Conservation (phyloP, 2,797 vertebrate species). For the Nothura maculosa region DNA sequence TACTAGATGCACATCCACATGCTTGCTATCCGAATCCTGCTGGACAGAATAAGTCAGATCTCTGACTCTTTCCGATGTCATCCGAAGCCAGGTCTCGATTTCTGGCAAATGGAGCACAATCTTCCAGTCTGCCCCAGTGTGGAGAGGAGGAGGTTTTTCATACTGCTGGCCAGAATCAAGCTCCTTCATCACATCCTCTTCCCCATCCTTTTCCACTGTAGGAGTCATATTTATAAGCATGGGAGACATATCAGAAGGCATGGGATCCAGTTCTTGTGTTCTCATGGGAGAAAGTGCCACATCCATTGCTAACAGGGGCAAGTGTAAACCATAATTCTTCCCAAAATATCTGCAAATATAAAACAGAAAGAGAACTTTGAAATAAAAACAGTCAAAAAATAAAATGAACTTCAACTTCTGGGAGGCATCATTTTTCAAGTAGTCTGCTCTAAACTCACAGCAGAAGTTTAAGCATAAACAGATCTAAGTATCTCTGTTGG, state of each 20-base stretch:
- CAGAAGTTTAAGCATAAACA: neutral
- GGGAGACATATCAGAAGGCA: slow-evolving; percentile 87
- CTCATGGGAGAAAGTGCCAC: slow-evolving; percentile 86
- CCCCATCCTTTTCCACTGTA: slow-evolving; percentile 79
- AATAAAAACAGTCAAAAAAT: neutral
- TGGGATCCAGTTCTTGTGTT: slow-evolving; percentile 79
- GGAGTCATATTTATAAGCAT: slow-evolving; percentile 92
- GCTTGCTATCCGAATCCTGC: slow-evolving; percentile 90
- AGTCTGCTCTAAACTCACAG: neutral
- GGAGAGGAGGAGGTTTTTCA: slow-evolving; percentile 92
- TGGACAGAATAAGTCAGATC: slow-evolving; percentile 94
- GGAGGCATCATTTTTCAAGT: neutral
- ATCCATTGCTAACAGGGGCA: slow-evolving; percentile 86
- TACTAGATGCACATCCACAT: slow-evolving; percentile 95
- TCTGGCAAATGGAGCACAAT: slow-evolving; percentile 96
- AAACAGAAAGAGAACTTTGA: slow-evolving; percentile 21
- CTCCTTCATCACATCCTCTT: slow-evolving; percentile 73
- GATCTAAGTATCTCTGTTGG: neutral
- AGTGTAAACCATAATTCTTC: slow-evolving; percentile 74
- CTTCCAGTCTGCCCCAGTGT: slow-evolving; percentile 96
- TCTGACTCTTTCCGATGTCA: slow-evolving; percentile 90
- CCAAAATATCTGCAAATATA: slow-evolving; percentile 81
- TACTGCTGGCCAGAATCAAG: slow-evolving; percentile 84
- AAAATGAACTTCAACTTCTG: neutral
- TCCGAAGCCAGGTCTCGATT: slow-evolving; percentile 96